Evolutionary conservation across 2,888 invertebrate species (phyloP).

Genomic region (Orthosia incerta): DNA sequence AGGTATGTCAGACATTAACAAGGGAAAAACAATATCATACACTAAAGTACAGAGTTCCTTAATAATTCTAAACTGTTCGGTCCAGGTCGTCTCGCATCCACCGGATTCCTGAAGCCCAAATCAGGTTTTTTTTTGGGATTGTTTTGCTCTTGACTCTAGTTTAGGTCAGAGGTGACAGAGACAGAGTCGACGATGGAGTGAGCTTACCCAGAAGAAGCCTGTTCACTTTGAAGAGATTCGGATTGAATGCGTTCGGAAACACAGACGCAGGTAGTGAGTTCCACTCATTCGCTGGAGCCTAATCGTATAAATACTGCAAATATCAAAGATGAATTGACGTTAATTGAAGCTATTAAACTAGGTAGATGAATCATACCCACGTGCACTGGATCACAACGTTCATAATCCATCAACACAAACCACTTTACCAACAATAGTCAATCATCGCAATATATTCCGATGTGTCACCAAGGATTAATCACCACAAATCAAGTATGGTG

Average conservation of each 20-base stretch:
- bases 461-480: slow-evolving; percentile 61
- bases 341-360: slow-evolving; percentile 34
- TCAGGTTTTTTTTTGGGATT: too few relatives aligned
- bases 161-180: too few relatives aligned
- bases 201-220: too few relatives aligned
- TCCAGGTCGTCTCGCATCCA: too few relatives aligned
- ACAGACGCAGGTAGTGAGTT: too few relatives aligned
- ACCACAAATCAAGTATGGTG: slow-evolving; percentile 38
- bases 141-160: too few relatives aligned
- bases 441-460: slow-evolving; percentile 54
- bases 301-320: slow-evolving; percentile 5
- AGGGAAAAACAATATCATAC: slow-evolving; percentile 4
- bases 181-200: too few relatives aligned
- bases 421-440: slow-evolving; percentile 56
- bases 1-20: slow-evolving; percentile 6
- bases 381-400: slow-evolving; percentile 26
- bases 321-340: slow-evolving; percentile 7
- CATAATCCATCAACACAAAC: slow-evolving; percentile 26
- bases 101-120: too few relatives aligned
- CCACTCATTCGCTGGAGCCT: too few relatives aligned
- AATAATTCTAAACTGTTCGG: background rate
- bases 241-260: too few relatives aligned
- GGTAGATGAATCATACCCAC: slow-evolving; percentile 48
- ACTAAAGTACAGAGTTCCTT: slow-evolving; percentile 17
- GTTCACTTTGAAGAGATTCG: too few relatives aligned